Conservation (phyloP, 1,140 invertebrate species). For the Brachionus calyciflorus region DNA sequence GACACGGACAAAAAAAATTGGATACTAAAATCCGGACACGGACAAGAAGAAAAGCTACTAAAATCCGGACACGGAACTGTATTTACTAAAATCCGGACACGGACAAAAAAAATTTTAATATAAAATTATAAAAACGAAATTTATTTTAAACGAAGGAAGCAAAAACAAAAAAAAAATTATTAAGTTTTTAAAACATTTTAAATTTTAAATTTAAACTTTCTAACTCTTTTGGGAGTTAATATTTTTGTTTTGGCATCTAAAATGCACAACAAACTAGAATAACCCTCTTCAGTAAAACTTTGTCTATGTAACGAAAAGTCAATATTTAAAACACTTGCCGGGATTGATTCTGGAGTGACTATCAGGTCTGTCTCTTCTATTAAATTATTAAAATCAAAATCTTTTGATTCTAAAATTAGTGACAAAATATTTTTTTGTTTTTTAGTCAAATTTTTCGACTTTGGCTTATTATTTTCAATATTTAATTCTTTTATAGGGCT, state of each 20-base stretch:
- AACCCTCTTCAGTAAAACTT: not conserved
- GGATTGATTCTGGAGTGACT: too few relatives aligned
- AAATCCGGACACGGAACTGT: not conserved
- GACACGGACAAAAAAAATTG: not conserved
- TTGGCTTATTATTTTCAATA: too few relatives aligned
- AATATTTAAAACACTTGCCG: not conserved
- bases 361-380: too few relatives aligned
- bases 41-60: not conserved
- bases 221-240: not conserved
- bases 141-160: not conserved
- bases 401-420: too few relatives aligned
- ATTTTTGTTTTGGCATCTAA: not conserved
- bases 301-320: not conserved
- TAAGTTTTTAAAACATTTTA: not conserved
- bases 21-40: not conserved
- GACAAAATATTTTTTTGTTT: too few relatives aligned
- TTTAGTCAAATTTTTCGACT: too few relatives aligned
- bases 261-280: not conserved
- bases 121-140: not conserved
- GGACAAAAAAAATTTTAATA: not conserved
- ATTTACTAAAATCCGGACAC: not conserved
- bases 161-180: not conserved
- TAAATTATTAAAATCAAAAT: too few relatives aligned
- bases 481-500: too few relatives aligned
- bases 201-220: not conserved